phyloP scores from a whole-genome alignment of 2,888 invertebrate species.

The Macropis europaea region DNA sequence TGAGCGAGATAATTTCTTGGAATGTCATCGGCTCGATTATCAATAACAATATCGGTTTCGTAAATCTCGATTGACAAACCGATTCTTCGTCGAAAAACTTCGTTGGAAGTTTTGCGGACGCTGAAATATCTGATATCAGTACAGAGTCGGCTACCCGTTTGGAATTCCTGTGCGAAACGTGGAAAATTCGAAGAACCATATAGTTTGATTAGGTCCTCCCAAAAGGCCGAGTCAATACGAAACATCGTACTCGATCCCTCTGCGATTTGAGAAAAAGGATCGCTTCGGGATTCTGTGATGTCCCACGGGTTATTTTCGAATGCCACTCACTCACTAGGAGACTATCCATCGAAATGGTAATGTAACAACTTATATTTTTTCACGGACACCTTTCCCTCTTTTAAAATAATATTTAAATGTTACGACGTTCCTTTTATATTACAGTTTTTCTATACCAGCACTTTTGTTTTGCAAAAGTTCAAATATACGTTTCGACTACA shows the following conservation, averaged over 20 bases:
- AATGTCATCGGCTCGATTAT: background rate
- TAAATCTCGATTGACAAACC: background rate
- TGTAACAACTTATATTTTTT: too few species aligned
- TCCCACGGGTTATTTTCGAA: conserved; percentile 2
- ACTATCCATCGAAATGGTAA: too few species aligned
- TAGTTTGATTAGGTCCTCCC: background rate
- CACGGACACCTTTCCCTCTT: too few species aligned
- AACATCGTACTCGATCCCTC: background rate
- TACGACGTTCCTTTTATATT: too few species aligned
- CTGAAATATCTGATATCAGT: background rate
- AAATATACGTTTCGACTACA: too few species aligned
- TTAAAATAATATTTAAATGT: too few species aligned
- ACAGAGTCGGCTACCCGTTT: background rate
- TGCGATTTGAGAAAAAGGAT: background rate
- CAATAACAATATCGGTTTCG: background rate
- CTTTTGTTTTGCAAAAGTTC: too few species aligned
- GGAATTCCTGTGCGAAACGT: conserved; percentile 3
- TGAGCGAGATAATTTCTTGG: too few species aligned
- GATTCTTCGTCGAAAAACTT: background rate
- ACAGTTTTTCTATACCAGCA: too few species aligned
- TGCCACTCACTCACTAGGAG: background rate
- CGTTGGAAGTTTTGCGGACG: background rate
- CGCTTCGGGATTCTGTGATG: background rate
- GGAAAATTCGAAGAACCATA: background rate
- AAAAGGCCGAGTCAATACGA: conserved; percentile 3